Evolutionary conservation across 2,888 invertebrate genomes (phyloP), one percentile per base, ranked within the genome.

Genomic region (Philaethria dido): DNA sequence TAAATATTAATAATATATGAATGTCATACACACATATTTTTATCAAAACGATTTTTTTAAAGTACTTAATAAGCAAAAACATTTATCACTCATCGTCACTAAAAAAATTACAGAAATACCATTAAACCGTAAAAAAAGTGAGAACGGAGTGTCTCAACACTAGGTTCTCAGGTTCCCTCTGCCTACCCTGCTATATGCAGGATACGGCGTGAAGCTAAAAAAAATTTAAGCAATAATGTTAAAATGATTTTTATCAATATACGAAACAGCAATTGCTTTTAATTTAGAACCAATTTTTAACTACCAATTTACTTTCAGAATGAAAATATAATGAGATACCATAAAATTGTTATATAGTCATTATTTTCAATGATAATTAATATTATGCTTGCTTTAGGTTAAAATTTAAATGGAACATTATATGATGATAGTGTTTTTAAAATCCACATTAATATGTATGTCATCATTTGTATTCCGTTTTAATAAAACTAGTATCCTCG

Each of bases 341-440:
- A 29, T 52, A 52, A 52, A 52, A 29, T 33, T 52, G 52, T 29
- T 16, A 52, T 52, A 52, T 29, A 52, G 29, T 29, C 52, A 52
- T 52, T 52, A 29, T 52, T 52, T 52, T 52, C 52, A 52, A 52
- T 52, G 29, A 29, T 52, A 52, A 52, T 52, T 29, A 52, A 29
- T 52, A 33, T 50, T 29, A 52, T 52, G 16, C 29, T 50, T 33
- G 16, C 5, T 29, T 52, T 16, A 52, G 29, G 16, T 29, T 52
- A 0, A 50, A 29, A 29, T 52, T 52, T 11, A 29, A 52, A 52
- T 52, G 29, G 9, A 25, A 29, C 29, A 11, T 5, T 33, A 33
- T 16, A 29, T 29, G 29, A 16, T 11, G 25, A n/a, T 48, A 0
- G 48, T 25, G 8, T n/a, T 48, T 48, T 25, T 14, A 25, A 48